Evolutionary conservation across 2,888 invertebrate species (phyloP).

Genomic region (Stictocephala bisonia): DNA sequence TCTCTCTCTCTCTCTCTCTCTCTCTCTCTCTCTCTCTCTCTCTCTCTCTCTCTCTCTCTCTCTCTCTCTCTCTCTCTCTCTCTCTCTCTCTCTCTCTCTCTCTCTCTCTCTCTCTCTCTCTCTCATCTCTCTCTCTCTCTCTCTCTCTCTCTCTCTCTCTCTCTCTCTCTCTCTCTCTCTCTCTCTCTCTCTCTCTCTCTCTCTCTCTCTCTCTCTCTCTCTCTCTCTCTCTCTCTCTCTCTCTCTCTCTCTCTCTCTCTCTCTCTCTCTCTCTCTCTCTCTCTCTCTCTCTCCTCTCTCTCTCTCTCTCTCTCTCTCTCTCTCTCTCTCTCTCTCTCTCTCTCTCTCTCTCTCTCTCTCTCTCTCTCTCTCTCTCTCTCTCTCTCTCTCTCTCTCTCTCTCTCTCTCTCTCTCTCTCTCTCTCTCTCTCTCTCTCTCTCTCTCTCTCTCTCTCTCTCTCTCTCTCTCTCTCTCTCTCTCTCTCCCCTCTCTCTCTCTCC

Average conservation of each 20-base stretch:
- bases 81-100: not conserved
- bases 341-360: constrained; percentile 5
- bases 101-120: not conserved
- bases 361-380: constrained; percentile 21
- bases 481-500: constrained; percentile 1
- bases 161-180: not conserved
- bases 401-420: not conserved
- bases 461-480: constrained; percentile 19
- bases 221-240: not conserved
- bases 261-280: not conserved
- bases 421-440: constrained; percentile 14
- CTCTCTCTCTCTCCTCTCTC: not conserved
- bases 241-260: not conserved
- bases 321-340: constrained; percentile 7
- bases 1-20: not conserved
- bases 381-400: constrained; percentile 22
- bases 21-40: not conserved
- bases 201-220: not conserved
- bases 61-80: not conserved
- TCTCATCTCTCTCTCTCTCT: too few relatives aligned
- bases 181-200: not conserved
- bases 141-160: not conserved
- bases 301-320: not conserved
- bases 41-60: not conserved
- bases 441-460: constrained; percentile 9